These are phyloP conservation scores for Caenorhabditis brenneri DNA, from an alignment of 1,140 invertebrate genomes.

Conservation along the genomic window DNA sequence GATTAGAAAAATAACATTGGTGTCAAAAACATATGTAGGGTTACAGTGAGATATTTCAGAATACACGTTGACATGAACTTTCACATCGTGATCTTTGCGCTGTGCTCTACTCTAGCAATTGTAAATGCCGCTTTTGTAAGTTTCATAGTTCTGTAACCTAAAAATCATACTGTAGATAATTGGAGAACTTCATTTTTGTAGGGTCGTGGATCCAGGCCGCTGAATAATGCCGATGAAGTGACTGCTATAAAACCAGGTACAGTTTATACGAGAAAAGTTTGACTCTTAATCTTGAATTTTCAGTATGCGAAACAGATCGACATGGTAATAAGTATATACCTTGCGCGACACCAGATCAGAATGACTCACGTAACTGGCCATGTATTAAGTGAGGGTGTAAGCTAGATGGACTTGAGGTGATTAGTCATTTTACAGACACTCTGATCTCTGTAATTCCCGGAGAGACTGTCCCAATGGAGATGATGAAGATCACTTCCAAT, in stretches of 20 bases:
- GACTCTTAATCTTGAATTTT: neutral
- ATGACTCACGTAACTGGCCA: neutral
- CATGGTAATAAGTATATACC: neutral
- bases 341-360: neutral
- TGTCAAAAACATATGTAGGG: neutral
- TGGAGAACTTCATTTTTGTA: neutral
- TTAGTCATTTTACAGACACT: neutral
- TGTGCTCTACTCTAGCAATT: neutral
- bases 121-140: neutral
- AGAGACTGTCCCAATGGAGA: conserved; percentile 19
- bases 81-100: neutral
- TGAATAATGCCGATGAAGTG: conserved; percentile 20
- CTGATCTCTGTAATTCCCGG: neutral
- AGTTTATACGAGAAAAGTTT: neutral
- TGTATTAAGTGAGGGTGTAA: neutral
- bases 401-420: neutral
- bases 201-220: neutral
- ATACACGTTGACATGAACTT: neutral
- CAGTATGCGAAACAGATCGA: neutral
- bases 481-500: neutral
- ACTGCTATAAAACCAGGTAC: neutral
- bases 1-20: neutral
- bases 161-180: neutral
- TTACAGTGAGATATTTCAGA: neutral
- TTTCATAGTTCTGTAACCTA: neutral